These are phyloP conservation scores for Drosophila nigrodunni DNA, from an alignment of 1,140 invertebrate genomes.

Conservation along the genomic window DNA sequence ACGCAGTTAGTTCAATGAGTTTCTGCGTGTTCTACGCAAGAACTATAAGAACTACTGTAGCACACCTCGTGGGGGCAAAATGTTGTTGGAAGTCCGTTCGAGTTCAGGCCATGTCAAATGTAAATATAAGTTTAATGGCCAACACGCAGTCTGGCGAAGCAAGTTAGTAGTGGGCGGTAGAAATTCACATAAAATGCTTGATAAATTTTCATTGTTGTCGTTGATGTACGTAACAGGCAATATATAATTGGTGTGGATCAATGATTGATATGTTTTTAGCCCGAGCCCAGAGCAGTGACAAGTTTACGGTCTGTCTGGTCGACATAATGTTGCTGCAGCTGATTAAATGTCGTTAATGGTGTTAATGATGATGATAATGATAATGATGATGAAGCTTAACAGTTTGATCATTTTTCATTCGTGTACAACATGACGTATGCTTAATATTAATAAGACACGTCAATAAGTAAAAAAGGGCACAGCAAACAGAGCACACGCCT, in stretches of 20 bases:
- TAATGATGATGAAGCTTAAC: neutral
- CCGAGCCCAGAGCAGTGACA: slow-evolving; percentile 28
- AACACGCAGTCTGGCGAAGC: slow-evolving; percentile 30
- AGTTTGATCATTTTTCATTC: slow-evolving; percentile 14
- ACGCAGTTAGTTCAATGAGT: slow-evolving; percentile 20
- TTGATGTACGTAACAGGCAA: slow-evolving; percentile 51
- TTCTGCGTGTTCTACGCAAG: neutral
- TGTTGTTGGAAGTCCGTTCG: slow-evolving; percentile 28
- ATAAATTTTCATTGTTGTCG: slow-evolving; percentile 71
- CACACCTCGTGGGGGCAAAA: slow-evolving; percentile 15
- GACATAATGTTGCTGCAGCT: neutral
- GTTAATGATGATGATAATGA: slow-evolving; percentile 18
- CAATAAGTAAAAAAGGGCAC: slow-evolving; percentile 25
- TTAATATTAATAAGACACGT: slow-evolving; percentile 42
- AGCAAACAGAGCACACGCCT: neutral
- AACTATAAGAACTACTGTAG: slow-evolving; percentile 6
- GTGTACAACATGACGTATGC: slow-evolving; percentile 27
- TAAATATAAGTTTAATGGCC: slow-evolving; percentile 58
- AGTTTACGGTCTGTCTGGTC: slow-evolving; percentile 19
- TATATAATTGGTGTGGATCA: slow-evolving; percentile 51
- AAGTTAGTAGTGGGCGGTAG: slow-evolving; percentile 6
- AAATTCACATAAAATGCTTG: slow-evolving; percentile 61
- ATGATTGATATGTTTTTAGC: slow-evolving; percentile 43
- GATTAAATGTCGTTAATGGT: slow-evolving; percentile 1
- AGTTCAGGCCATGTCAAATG: slow-evolving; percentile 33